Evolutionary conservation across 2,797 vertebrate species (phyloP).

Genomic region (Otus scops): DNA sequence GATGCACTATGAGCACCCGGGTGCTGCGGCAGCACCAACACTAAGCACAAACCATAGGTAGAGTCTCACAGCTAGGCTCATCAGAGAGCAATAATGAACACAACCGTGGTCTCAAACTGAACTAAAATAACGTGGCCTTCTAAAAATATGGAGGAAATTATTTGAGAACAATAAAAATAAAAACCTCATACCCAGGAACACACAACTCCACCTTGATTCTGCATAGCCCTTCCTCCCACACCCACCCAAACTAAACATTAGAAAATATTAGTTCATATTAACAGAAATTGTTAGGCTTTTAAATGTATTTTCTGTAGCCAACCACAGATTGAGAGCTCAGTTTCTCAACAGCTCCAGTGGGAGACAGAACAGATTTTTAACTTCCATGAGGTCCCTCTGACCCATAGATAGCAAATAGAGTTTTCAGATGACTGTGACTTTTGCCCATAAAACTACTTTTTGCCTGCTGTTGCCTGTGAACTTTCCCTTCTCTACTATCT

Average conservation of each 20-base stretch:
- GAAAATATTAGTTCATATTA: background rate
- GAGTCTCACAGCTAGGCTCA: background rate
- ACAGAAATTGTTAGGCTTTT: background rate
- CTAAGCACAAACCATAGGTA: background rate
- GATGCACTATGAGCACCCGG: background rate
- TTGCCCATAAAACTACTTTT: background rate
- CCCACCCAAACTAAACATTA: fast-evolving
- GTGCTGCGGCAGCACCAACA: background rate
- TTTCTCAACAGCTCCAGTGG: background rate
- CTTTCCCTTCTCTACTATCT: background rate
- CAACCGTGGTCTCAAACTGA: background rate
- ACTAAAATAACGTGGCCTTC: background rate
- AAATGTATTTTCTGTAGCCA: background rate
- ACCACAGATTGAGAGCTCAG: background rate
- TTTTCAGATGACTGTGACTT: background rate
- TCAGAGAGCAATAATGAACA: background rate
- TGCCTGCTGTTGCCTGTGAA: background rate
- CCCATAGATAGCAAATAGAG: background rate
- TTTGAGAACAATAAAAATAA: background rate
- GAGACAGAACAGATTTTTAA: background rate
- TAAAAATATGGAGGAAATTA: background rate
- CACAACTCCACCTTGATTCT: fast-evolving
- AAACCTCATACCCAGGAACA: background rate
- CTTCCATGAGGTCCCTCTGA: background rate
- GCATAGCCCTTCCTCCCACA: background rate